phyloP scores from a whole-genome alignment of 1,140 invertebrate genomes.

The Ips typographus region DNA sequence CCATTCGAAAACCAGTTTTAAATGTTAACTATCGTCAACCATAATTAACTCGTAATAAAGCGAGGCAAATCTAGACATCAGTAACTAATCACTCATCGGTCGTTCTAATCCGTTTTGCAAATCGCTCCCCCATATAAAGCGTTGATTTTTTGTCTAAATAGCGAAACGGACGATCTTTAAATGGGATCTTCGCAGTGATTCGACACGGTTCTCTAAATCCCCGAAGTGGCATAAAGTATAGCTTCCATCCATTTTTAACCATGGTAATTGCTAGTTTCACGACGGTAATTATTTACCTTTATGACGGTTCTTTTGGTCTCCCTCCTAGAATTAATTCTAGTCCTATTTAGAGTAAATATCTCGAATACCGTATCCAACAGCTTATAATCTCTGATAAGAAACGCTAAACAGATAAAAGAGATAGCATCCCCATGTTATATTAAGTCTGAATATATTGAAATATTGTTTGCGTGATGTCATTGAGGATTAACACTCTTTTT shows the following conservation, averaged over 20 bases:
- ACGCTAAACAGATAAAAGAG: constrained; percentile 7
- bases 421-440: not conserved
- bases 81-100: too few species aligned
- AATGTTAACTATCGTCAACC: too few species aligned
- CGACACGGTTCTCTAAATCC: constrained; percentile 27
- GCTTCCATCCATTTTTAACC: constrained; percentile 18
- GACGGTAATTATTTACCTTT: constrained; percentile 27
- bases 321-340: constrained; percentile 2
- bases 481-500: too few species aligned
- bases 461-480: constrained; percentile 7
- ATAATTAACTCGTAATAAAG: too few species aligned
- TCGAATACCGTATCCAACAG: constrained; percentile 1
- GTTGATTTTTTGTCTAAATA: not conserved
- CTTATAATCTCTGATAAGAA: constrained; percentile 5
- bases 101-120: too few species aligned
- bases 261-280: constrained; percentile 27
- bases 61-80: too few species aligned
- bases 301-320: constrained; percentile 14
- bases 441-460: constrained; percentile 6
- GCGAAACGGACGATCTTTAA: constrained; percentile 11
- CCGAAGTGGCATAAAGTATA: constrained; percentile 21
- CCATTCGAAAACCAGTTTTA: too few species aligned
- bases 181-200: constrained; percentile 21
- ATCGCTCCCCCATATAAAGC: too few species aligned
- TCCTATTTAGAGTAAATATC: constrained; percentile 5